Evolutionary conservation across 2,797 vertebrate species (phyloP), one percentile per base, ranked within the genome.

Genomic region (Leontocebus nigricollis): DNA sequence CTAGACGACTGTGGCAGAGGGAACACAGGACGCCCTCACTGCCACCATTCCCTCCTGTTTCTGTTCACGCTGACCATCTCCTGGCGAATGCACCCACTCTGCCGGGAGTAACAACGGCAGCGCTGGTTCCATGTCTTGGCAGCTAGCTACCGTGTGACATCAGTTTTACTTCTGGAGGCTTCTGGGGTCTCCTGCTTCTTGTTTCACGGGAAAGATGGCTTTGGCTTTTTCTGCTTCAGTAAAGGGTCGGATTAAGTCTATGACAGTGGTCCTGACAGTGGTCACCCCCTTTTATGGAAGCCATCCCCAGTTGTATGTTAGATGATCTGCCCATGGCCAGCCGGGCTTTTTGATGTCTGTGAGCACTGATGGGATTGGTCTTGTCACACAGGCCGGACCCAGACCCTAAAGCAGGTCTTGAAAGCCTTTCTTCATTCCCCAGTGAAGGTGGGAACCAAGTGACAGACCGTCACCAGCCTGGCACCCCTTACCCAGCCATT

Each of bases 161-260:
- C 83, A 64, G 17, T 41, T 88, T 77, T 64, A 36, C 80, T 80
- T 80, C 55, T 2, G 0, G 70, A 82, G 76, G 52, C 39, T 33
- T 76, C 64, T 27, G 4, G 41, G 72, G 44, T 73, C 79, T 82
- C 52, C 39, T 84, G 55, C 33, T 39, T 20, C 64, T 79, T 80
- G 48, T 41, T 50, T 79, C 89, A 36, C 30, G 76, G 82, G 77
- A 72, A 76, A 72, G 64, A 50, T 57, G 59, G 39, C 80, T 81
- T 59, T 85, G 79, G 70, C 50, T 70, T 89, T 83, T 61, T 52
- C 80, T 84, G 76, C 26, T 33, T 48, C 76, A 26, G 2, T 84
- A 46, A 59, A 19, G 13, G 26, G 87, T 90, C 72, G 82, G 73
- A 82, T 59, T 90, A 92, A 90, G 73, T 59, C 48, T 15, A 39